Evolutionary conservation across 1,140 invertebrate genomes (phyloP), one percentile per base, ranked within the genome.

Genomic region (Drosophila ironensis): DNA sequence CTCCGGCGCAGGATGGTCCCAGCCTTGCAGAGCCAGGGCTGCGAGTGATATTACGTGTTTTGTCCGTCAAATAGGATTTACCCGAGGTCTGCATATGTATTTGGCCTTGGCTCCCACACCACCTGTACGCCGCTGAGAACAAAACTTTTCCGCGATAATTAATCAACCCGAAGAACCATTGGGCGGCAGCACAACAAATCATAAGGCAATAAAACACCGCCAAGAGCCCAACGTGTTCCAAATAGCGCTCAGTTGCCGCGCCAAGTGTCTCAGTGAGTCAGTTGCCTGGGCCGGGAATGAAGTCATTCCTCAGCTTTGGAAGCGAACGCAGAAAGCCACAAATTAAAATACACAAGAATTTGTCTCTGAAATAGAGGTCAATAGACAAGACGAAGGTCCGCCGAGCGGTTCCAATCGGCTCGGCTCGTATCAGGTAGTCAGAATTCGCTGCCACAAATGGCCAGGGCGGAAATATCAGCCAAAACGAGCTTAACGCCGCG

Each of bases 351-450:
- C 27, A 33, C 33, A 37, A 30, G 54, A 50, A 51, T 42, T 30
- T 59, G 44, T 42, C 51, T 19, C 45, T 42, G 28, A 53, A 86
- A 80, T 75, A 81, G 61, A 87, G 81, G 81, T 76, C 81, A 87
- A 81, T 73, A 87, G 76, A 87, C 80, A 76, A 52, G 35, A 41
- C 24, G 77, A 87, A 87, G 82, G 82, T 72, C 76, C 51, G 6
- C 5, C 27, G 56, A 24, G 35, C 51, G 24, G 37, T 45, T 20
- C 33, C 45, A 41, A 48, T 20, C 33, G 50, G 46, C 46, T 69
- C 72, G 71, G 53, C 59, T n/a, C n/a, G n/a, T 63, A 30, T 14
- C 28, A 40, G 38, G 38, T 6, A 24, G 2, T 11, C 48, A 30
- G 8, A 22, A 28, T 27, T 28, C 37, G 3, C 27, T 3, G 40